A percentile compares a stretch with the other conserved stretches of the same genome.
These are phyloP conservation scores for Macrosiphum euphorbiae DNA, from an alignment of 2,888 invertebrate genomes.

Conservation along the genomic window DNA sequence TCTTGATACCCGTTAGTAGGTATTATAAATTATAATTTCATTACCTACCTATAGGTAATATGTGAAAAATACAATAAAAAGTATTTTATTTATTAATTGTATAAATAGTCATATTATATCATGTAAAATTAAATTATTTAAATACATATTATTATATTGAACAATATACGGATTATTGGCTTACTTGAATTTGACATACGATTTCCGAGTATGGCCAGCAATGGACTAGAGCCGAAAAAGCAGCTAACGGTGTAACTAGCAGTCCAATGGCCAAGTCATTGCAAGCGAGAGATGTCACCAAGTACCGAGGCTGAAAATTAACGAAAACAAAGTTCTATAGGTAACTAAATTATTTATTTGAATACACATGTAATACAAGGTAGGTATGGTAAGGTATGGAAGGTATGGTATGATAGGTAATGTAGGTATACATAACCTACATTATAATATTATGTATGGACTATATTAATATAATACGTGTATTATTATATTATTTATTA, in stretches of 20 bases:
- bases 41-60: background rate
- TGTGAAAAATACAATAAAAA: background rate
- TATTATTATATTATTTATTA: too few species aligned
- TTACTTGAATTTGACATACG: constrained; percentile 91
- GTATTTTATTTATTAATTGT: background rate
- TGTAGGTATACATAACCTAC: too few species aligned
- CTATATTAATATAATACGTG: too few species aligned
- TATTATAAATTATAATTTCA: background rate
- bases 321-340: background rate
- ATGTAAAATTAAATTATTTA: background rate
- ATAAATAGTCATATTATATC: background rate
- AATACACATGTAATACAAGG: background rate
- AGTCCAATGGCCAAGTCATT: constrained; percentile 90
- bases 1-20: background rate
- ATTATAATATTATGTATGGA: background rate
- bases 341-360: background rate
- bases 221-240: constrained; percentile 85
- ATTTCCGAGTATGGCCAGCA: constrained; percentile 94
- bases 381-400: too few species aligned
- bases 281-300: constrained; percentile 87
- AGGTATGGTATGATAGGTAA: too few species aligned
- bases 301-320: constrained; percentile 82
- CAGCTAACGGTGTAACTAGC: constrained; percentile 87
- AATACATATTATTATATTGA: background rate
- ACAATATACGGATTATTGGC: constrained; percentile 61